Percentiles rank a stretch among this genome's conserved stretches.
Evolutionary conservation across 2,888 invertebrate genomes (phyloP).

Genomic region (Girardia tigrina): DNA sequence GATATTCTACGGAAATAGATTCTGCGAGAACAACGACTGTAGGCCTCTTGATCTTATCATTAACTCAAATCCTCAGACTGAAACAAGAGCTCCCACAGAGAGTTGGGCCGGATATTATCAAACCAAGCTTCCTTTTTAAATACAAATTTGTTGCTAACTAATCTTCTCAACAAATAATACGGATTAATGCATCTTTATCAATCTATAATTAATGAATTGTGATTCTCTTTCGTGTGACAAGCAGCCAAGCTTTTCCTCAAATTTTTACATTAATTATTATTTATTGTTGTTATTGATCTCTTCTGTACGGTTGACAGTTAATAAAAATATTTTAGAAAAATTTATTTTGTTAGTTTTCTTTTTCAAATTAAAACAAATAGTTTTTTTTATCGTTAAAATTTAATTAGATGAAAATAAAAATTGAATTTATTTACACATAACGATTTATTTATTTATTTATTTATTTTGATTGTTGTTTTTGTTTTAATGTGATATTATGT

Average conservation of each 20-base stretch:
- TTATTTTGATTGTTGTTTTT: too few relatives aligned
- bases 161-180: background rate
- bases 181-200: slow-evolving; percentile 23
- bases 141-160: slow-evolving; percentile 18
- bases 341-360: too few relatives aligned
- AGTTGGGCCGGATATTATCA: slow-evolving; percentile 13
- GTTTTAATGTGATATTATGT: too few relatives aligned
- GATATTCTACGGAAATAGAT: slow-evolving; percentile 16
- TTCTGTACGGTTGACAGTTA: too few relatives aligned
- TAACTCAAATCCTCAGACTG: slow-evolving; percentile 12
- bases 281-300: too few relatives aligned
- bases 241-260: slow-evolving; percentile 3
- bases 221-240: slow-evolving; percentile 16
- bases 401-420: too few relatives aligned
- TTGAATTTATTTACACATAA: too few relatives aligned
- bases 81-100: background rate
- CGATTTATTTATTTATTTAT: too few relatives aligned
- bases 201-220: slow-evolving; percentile 14
- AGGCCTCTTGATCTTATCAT: slow-evolving; percentile 10
- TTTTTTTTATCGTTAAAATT: too few relatives aligned
- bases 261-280: slow-evolving; percentile 6
- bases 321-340: too few relatives aligned
- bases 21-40: background rate
- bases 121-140: slow-evolving; percentile 16
- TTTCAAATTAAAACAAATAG: too few relatives aligned